Evolutionary conservation across 2,113 vertebrate genomes (phyloP).

Genomic region (Scolopax mira): DNA sequence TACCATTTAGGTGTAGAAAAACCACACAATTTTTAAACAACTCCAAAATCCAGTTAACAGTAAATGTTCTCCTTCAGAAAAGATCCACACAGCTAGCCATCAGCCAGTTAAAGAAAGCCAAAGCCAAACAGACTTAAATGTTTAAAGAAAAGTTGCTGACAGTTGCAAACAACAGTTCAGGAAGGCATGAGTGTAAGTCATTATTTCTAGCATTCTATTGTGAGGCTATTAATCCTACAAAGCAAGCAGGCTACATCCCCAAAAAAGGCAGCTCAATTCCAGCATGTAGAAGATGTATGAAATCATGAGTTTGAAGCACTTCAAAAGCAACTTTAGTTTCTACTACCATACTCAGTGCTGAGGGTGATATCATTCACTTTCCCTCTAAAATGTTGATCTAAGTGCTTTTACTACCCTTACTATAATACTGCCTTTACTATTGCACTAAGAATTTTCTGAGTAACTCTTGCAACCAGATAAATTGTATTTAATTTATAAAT

Average conservation of each 20-base stretch:
- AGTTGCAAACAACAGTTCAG: background rate
- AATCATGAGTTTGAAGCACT: background rate
- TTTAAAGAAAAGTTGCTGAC: background rate
- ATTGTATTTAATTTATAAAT: background rate
- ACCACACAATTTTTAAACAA: background rate
- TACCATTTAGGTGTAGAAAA: background rate
- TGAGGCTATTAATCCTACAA: background rate
- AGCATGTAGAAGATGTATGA: background rate
- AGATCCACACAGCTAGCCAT: background rate
- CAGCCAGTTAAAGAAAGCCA: background rate
- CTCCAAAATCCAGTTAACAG: background rate
- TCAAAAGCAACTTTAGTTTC: background rate
- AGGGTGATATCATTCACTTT: background rate
- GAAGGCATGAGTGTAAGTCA: background rate
- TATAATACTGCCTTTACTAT: background rate
- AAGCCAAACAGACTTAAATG: background rate
- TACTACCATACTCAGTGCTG: background rate
- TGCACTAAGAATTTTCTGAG: background rate
- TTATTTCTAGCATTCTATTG: background rate
- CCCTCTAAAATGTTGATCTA: background rate
- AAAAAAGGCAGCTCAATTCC: background rate
- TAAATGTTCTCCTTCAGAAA: background rate
- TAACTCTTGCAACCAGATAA: background rate
- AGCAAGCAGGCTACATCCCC: background rate
- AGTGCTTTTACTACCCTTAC: background rate